Evolutionary conservation across 2,888 invertebrate genomes (phyloP).

Genomic region (Limnephilus marmoratus): DNA sequence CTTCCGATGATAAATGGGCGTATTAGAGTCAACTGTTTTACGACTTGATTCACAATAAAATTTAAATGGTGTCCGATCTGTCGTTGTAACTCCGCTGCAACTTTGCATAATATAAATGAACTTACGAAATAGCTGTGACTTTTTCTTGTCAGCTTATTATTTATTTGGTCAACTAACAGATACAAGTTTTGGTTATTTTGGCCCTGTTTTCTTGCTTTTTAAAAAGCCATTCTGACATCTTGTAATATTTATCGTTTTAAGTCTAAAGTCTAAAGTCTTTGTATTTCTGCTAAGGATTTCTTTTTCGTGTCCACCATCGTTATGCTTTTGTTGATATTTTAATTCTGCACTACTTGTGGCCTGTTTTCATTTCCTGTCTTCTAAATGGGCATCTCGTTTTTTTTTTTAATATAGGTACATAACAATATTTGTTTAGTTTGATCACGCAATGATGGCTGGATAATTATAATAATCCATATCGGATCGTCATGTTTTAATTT

Average conservation of each 20-base stretch:
- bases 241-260: not conserved
- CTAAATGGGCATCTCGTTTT: not conserved
- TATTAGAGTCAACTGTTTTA: slow-evolving; percentile 27
- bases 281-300: not conserved
- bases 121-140: not conserved
- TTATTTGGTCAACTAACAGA: not conserved
- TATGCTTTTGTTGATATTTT: not conserved
- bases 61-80: not conserved
- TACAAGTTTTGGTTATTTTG: not conserved
- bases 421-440: not conserved
- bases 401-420: not conserved
- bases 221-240: not conserved
- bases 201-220: not conserved
- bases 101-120: not conserved
- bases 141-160: not conserved
- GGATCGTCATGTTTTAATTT: not conserved
- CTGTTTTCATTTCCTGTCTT: not conserved
- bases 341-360: not conserved
- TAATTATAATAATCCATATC: not conserved
- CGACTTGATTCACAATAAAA: slow-evolving; percentile 18
- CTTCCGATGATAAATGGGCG: slow-evolving; percentile 14
- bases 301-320: not conserved
- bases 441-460: not conserved
- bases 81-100: slow-evolving; percentile 2
- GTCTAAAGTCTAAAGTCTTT: not conserved